Base-by-base conservation (phyloP, 2,888 invertebrate genomes). In the Pachydiplax longipennis region DNA sequence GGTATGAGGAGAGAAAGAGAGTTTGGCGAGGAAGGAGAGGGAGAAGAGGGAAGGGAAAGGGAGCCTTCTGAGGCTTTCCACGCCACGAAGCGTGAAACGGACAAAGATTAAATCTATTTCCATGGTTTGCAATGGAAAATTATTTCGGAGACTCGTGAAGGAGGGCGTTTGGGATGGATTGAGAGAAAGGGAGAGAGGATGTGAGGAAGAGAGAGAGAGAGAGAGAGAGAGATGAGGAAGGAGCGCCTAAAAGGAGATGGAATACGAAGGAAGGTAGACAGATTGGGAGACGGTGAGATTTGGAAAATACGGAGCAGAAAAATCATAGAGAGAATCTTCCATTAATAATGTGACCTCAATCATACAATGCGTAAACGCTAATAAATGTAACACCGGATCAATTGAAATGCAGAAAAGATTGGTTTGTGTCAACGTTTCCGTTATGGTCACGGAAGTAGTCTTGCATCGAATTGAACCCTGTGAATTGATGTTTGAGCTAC, bases 61-160 rank as follows among this genome's bases (percentile, higher is more conserved):
- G 93, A 93, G 93, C 93, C 93, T 94, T 94, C 94, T 94, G 94
- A 94, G 94, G 94, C 94, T 94, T 94, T 94, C 94, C 93, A 94
- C 94, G 94, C 94, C 93, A 94, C 94, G 93, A 93, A 95, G 95
- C 95, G 94, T 94, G 94, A 94, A 95, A 94, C 94, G 94, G 94
- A 95, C 95, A 94, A 94, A 95, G 95, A 95, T 95, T 95, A 95
- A 95, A 95, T 95, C 94, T 81, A 81, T 81, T 81, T 87, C 61
- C 87, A 87, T 87, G 87, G 87, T 87, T 87, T 87, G 87, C 87
- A 87, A 87, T 87, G 87, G 87, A 87, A 87, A 87, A 87, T 87
- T 87, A 87, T 87, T 87, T 87, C 87, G 87, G 87, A 61, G 83
- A 44, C 25, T 58, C 44, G 61, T 37, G 87, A 65, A 58, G 53